These are phyloP conservation scores for Clepsis dumicolana DNA, from an alignment of 2,888 invertebrate species.

Conservation along the genomic window DNA sequence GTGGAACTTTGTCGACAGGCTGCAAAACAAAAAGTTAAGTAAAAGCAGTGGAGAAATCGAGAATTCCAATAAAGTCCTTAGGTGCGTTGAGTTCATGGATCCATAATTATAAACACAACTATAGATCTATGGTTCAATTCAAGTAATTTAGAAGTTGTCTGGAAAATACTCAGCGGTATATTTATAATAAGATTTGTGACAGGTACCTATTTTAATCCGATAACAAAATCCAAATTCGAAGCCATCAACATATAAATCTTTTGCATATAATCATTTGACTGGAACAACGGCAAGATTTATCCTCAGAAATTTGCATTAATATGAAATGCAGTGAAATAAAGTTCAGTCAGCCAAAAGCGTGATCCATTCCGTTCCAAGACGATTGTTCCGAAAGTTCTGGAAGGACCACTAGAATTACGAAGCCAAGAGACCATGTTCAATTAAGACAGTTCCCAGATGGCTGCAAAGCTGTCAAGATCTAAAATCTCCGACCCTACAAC, in stretches of 20 bases:
- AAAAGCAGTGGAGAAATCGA: background rate
- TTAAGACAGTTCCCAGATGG: slow-evolving; percentile 49
- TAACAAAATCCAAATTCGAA: background rate
- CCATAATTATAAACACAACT: too few species aligned
- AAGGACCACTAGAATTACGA: slow-evolving; percentile 23
- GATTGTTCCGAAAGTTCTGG: slow-evolving; percentile 10
- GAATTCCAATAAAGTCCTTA: background rate
- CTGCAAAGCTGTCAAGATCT: slow-evolving; percentile 41
- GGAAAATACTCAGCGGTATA: too few species aligned
- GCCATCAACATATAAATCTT: background rate
- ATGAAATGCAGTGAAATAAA: slow-evolving; percentile 12
- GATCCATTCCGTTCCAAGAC: background rate
- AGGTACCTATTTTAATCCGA: background rate
- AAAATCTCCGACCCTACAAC: slow-evolving; percentile 42
- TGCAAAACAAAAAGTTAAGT: background rate
- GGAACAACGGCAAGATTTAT: slow-evolving; percentile 6
- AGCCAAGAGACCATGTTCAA: slow-evolving; percentile 49
- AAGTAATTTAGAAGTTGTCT: too few species aligned
- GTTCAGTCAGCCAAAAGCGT: background rate
- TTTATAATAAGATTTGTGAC: too few species aligned
- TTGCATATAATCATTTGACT: slow-evolving; percentile 1
- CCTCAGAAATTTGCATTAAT: background rate
- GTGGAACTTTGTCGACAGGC: background rate
- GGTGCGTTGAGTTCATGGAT: too few species aligned
- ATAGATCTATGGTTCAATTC: too few species aligned